These are phyloP conservation scores for Cardiocondyla obscurior DNA, from an alignment of 1,140 invertebrate species.

Conservation along the genomic window DNA sequence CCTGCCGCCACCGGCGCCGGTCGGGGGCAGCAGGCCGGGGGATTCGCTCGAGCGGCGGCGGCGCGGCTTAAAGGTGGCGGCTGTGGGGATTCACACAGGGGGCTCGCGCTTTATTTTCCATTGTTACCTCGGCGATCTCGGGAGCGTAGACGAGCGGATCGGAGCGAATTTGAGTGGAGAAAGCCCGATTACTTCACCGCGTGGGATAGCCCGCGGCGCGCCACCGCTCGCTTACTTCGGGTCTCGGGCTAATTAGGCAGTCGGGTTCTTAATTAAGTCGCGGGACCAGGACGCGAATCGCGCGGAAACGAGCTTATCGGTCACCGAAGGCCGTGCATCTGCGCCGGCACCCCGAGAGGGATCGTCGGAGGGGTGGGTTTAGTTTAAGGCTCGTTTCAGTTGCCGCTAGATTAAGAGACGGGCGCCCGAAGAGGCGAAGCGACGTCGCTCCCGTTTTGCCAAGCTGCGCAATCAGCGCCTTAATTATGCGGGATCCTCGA, in stretches of 20 bases:
- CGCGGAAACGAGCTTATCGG: not conserved
- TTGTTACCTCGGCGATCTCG: conserved; percentile 76
- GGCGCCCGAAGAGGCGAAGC: no score
- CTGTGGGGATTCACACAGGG: conserved; percentile 71
- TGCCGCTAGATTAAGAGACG: no score
- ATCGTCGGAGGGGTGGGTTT: not conserved
- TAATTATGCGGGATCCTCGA: conserved; percentile 12
- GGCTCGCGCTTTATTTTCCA: conserved; percentile 77
- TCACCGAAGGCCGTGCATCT: not conserved
- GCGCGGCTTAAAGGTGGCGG: conserved; percentile 16
- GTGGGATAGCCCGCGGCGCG: conserved; percentile 74
- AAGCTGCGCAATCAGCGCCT: conserved; percentile 13
- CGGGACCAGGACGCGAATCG: conserved; percentile 43
- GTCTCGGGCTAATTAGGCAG: conserved; percentile 80
- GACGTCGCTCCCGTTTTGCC: conserved; percentile 26
- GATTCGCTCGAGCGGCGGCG: not conserved
- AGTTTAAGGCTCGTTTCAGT: no score
- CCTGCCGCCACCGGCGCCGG: conserved; percentile 43
- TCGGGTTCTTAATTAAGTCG: conserved; percentile 78
- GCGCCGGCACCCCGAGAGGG: not conserved
- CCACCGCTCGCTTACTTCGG: conserved; percentile 64
- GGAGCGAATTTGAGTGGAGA: conserved; percentile 65
- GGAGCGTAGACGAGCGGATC: conserved; percentile 26
- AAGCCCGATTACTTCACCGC: conserved; percentile 81
- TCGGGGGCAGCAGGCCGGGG: conserved; percentile 8